These are phyloP conservation scores for Drosophila burlai DNA, from an alignment of 1,140 invertebrate species.

Conservation along the genomic window DNA sequence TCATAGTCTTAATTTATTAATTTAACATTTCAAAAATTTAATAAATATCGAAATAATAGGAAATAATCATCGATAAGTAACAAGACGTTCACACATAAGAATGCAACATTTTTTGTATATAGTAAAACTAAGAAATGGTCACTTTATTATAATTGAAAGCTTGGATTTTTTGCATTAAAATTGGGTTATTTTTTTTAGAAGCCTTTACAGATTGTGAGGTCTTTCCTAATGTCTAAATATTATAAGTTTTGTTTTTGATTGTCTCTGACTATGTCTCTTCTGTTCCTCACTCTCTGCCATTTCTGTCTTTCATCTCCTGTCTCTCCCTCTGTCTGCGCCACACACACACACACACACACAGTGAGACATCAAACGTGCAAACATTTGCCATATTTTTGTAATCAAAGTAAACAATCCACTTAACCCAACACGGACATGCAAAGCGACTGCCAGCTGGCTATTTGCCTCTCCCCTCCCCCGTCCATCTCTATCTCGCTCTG, in stretches of 20 bases:
- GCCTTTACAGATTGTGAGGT: neutral
- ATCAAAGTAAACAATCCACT: conserved; percentile 82
- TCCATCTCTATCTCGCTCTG: neutral
- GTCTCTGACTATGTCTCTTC: neutral
- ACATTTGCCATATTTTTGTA: conserved; percentile 83
- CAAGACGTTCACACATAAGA: neutral
- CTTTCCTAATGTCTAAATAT: neutral
- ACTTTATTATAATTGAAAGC: neutral
- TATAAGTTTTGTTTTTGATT: neutral
- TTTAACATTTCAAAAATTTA: neutral
- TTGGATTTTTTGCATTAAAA: neutral
- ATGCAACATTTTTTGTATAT: neutral
- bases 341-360: conserved; percentile 30
- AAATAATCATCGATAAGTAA: neutral
- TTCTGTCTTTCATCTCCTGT: conserved; percentile 13
- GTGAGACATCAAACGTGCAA: conserved; percentile 74
- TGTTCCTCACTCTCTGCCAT: neutral
- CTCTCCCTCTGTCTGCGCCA: conserved; percentile 4
- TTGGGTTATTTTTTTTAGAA: neutral
- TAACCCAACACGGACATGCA: conserved; percentile 72
- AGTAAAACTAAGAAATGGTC: neutral
- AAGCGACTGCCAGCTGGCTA: conserved; percentile 47
- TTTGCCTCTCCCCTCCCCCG: conserved; percentile 3
- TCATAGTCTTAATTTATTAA: neutral
- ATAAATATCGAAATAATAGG: neutral